Conservation (phyloP, 1,140 invertebrate genomes). For the Drosophila willistoni region DNA sequence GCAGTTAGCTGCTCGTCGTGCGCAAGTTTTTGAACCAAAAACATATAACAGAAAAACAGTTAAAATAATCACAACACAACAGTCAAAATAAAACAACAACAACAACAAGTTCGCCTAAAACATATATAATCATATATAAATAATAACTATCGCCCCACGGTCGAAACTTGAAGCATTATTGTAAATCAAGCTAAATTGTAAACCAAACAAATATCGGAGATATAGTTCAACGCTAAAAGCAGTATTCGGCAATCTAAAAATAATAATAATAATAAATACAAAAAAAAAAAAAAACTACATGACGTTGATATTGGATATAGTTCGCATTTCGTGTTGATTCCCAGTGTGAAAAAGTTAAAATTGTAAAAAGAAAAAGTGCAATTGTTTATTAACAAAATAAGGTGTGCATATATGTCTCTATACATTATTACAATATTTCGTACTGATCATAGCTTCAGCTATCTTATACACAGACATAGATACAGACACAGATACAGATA, state of each 20-base stretch:
- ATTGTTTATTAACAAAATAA: constrained; percentile 70
- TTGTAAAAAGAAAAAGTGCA: constrained; percentile 25
- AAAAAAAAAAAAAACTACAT: constrained; percentile 14
- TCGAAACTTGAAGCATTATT: constrained; percentile 47
- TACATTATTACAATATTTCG: constrained; percentile 25
- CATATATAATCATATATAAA: constrained; percentile 22
- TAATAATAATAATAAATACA: constrained; percentile 17
- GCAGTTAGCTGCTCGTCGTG: constrained; percentile 79
- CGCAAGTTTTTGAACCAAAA: constrained; percentile 61
- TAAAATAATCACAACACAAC: constrained; percentile 9
- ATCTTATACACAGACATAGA: constrained; percentile 29
- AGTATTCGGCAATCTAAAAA: constrained; percentile 28
- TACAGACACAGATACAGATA: constrained; percentile 31
- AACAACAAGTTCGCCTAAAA: constrained; percentile 29
- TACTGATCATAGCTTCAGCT: background rate
- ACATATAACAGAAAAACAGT: constrained; percentile 28
- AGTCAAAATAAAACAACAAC: constrained; percentile 19
- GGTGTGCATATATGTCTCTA: constrained; percentile 34
- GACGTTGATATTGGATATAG: constrained; percentile 8
- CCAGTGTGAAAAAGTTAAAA: constrained; percentile 41
- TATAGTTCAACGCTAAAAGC: background rate
- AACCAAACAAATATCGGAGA: constrained; percentile 1
- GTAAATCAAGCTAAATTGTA: constrained; percentile 58
- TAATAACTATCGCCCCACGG: constrained; percentile 24
- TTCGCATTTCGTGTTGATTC: background rate